Conservation (phyloP, 2,888 invertebrate species). For the Tetragonisca angustula region DNA sequence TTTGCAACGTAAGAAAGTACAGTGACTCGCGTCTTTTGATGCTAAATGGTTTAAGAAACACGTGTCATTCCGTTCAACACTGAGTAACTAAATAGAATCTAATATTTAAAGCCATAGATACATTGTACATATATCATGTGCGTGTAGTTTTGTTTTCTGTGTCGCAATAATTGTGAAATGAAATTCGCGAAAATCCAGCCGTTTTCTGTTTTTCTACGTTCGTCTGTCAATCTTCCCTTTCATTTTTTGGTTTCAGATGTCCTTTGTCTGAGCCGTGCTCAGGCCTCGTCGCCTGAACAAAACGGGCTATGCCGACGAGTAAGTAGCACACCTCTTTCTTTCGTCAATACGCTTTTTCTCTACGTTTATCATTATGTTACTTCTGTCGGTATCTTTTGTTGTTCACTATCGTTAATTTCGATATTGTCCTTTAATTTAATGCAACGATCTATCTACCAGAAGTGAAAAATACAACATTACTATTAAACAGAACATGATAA, state of each 20-base stretch:
- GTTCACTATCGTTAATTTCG: not conserved
- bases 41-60: no score
- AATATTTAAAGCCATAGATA: no score
- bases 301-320: constrained; percentile 70
- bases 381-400: not conserved
- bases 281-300: constrained; percentile 60
- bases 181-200: not conserved
- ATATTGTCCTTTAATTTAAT: not conserved
- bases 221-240: constrained; percentile 35
- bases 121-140: no score
- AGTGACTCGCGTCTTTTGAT: no score
- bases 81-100: no score
- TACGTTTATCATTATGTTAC: constrained; percentile 12
- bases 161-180: not conserved
- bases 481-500: no score
- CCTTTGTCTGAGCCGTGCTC: constrained; percentile 59
- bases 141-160: no score
- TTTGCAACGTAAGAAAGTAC: no score
- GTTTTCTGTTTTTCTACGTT: constrained; percentile 17
- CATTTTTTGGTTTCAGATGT: constrained; percentile 72
- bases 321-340: constrained; percentile 62
- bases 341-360: constrained; percentile 33
- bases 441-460: not conserved
- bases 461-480: not conserved
- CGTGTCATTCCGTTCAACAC: no score